Evolutionary conservation across 1,140 invertebrate genomes (phyloP).

Genomic region (Mercenaria mercenaria): DNA sequence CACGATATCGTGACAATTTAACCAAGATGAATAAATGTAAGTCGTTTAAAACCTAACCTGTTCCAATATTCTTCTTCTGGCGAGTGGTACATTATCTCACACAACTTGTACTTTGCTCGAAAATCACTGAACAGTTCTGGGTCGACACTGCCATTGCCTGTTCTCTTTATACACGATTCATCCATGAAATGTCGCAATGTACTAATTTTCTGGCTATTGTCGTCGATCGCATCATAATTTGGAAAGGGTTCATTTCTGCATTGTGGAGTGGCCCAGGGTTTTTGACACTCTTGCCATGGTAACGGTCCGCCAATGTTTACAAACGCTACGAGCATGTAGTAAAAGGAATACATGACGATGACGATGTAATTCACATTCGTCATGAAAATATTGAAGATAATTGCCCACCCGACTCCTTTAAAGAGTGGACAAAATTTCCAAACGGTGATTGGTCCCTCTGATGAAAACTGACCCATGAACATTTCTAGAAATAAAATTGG

Average conservation of each 20-base stretch:
- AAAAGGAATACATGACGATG: conserved; percentile 85
- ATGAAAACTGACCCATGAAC: conserved; percentile 84
- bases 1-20: no score
- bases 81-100: background rate
- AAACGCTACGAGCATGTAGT: conserved; percentile 83
- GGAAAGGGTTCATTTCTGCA: conserved; percentile 67
- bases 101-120: background rate
- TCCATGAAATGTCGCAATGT: background rate
- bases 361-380: conserved; percentile 86
- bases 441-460: conserved; percentile 80
- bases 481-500: conserved; percentile 86
- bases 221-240: conserved; percentile 28
- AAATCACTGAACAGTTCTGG: background rate
- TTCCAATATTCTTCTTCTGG: conserved; percentile 51
- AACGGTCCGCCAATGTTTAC: conserved; percentile 76
- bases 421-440: conserved; percentile 97
- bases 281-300: conserved; percentile 78
- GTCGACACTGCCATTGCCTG: background rate
- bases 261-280: conserved; percentile 69
- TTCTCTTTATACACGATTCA: background rate
- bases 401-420: conserved; percentile 96
- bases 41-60: no score
- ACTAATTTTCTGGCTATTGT: background rate
- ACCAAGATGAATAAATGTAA: no score
- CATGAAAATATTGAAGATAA: conserved; percentile 87